Conservation (phyloP, 2,888 invertebrate species). For the Magallana nippona region DNA sequence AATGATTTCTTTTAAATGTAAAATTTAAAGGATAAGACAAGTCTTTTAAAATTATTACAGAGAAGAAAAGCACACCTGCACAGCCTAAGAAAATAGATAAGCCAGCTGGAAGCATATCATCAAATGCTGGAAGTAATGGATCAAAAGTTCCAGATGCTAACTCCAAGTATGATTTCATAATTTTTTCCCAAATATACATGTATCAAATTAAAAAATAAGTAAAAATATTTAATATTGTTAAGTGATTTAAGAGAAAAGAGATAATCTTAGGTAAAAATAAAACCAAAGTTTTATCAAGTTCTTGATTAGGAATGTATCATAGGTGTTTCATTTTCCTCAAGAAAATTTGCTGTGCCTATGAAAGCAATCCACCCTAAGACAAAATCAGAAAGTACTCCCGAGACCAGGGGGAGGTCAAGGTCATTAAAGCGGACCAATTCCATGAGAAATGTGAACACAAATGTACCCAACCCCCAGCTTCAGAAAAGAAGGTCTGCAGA, state of each 20-base stretch:
- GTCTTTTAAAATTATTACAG: not conserved
- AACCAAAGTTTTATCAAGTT: too few relatives aligned
- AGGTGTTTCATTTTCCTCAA: not conserved
- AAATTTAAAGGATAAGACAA: not conserved
- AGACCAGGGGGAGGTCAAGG: constrained; percentile 20
- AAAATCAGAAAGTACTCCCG: constrained; percentile 26
- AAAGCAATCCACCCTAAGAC: not conserved
- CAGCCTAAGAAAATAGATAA: not conserved
- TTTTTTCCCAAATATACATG: not conserved
- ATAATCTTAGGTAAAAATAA: too few relatives aligned
- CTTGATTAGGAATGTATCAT: too few relatives aligned
- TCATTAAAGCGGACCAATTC: constrained; percentile 38
- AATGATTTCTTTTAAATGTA: too few relatives aligned
- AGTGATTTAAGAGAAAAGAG: too few relatives aligned
- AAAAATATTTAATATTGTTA: too few relatives aligned
- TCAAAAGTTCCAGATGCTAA: not conserved
- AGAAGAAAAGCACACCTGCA: constrained; percentile 20
- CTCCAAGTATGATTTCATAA: not conserved
- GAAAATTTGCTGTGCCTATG: not conserved
- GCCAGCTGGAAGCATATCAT: not conserved
- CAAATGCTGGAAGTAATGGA: not conserved
- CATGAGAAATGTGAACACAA: not conserved
- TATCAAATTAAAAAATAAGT: not conserved
- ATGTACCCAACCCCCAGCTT: not conserved
- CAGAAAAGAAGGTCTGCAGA: constrained; percentile 5